Conservation (phyloP, 35 echinoderm and acorn worm genomes). For the Diadema setosum region DNA sequence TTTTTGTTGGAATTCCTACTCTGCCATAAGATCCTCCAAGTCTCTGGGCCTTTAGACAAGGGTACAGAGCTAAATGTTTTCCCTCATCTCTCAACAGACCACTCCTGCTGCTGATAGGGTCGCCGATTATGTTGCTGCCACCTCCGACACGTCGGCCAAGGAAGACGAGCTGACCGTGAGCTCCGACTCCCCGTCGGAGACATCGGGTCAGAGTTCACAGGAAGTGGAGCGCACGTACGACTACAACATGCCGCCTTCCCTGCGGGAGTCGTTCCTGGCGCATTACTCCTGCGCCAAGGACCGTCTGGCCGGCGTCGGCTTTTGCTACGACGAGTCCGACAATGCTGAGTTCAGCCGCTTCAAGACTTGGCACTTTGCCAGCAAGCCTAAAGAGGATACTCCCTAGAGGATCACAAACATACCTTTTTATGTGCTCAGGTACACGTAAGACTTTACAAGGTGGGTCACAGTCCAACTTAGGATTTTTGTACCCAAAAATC, state of each 20-base stretch:
- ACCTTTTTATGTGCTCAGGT: background rate
- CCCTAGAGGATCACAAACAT: background rate
- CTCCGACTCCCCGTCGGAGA: conserved; percentile 67
- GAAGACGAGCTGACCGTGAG: conserved; percentile 20
- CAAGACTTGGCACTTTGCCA: conserved; percentile 34
- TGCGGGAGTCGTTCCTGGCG: conserved; percentile 37
- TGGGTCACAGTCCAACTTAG: background rate
- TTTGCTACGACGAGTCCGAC: conserved; percentile 41
- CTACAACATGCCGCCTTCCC: conserved; percentile 30
- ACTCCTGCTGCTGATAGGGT: conserved; percentile 37
- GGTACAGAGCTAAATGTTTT: no score
- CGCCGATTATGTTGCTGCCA: conserved; percentile 66
- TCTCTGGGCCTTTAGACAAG: no score
- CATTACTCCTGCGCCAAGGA: conserved; percentile 53
- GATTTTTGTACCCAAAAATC: background rate
- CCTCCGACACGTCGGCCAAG: conserved; percentile 4
- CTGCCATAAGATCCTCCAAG: no score
- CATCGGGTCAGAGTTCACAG: conserved; percentile 1
- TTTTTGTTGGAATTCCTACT: no score
- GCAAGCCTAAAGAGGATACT: background rate
- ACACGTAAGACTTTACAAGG: background rate
- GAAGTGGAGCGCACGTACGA: conserved; percentile 16
- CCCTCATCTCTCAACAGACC: conserved; percentile 21
- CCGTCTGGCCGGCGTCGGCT: conserved; percentile 46
- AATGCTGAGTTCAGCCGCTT: conserved; percentile 47